Base-by-base conservation (phyloP, 2,888 invertebrate genomes). In the Axea sp. region DNA sequence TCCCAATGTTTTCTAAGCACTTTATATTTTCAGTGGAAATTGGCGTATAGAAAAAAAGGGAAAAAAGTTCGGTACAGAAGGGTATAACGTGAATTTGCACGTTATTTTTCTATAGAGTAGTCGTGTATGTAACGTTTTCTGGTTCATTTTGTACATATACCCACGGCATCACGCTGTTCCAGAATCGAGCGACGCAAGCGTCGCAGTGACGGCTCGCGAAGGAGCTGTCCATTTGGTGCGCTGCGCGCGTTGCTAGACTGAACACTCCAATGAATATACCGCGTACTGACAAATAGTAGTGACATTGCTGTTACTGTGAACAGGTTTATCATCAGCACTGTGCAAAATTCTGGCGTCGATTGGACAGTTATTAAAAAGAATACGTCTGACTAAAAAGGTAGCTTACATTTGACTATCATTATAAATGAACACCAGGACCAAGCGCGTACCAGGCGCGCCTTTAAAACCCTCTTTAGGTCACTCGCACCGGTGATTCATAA, bases 121-220 rank as follows among this genome's bases (percentile, higher is more conserved):
- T 31, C 14, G 28, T 60, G 12, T 45, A 22, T 19, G 47, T 60
- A 15, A 28, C 24, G 28, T 37, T 60, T 60, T 60, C 60, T 60
- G 60, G 60, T 47, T 60, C 47, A 60, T 60, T 60, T 60, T 37
- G 60, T 22, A 45, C 37, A 37, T 30, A 55, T 14, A 55, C 17
- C 31, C 55, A 22, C 41, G 31, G 33, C 37, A 37, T 19, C 24
- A 51, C 51, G 51, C 64, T 43, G 51, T 8, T 64, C 64, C 51
- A 39, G 43, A 51, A 64, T 64, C 64, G 64, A 64, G 64, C 64
- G 64, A 64, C 64, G 64, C 64, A 51, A 51, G 64, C 64, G 64
- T 64, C 64, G 51, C 51, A 51, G 51, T 51, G 51, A 51, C 41
- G 41, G 62, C 62, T 51, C 62, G 62, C 62, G 49, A 51, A 33